Base-by-base conservation (phyloP, 2,797 vertebrate genomes). In the Typhlichthys subterraneus region DNA sequence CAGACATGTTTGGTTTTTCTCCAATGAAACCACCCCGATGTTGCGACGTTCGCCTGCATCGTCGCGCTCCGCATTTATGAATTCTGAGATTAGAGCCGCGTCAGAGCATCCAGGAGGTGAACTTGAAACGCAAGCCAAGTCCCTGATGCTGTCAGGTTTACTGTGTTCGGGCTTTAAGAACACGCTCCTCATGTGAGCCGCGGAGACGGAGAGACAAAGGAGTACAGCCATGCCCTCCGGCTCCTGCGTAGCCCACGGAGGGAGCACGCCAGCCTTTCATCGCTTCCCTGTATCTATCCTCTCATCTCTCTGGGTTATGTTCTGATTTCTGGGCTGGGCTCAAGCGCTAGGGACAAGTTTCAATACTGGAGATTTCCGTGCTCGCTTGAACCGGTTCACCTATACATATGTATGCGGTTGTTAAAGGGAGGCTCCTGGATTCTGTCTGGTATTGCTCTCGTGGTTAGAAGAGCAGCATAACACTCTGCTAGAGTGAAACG, bases 341-440 rank as follows among this genome's bases (percentile, higher is more conserved):
- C 85, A 83, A 88, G 85, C 86, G 81, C 85, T 76, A 74, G 89
- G 84, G 88, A 88, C 85, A 76, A 84, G 84, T 89, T 86, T 84
- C 85, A 84, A 87, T 80, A 79, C 83, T 76, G 72, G 70, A 77
- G 73, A 75, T 76, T 87, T 81, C 82, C 83, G 63, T 57, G 76
- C 83, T 80, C 76, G 66, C 71, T 83, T 83, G 82, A 88, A 86
- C 64, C 72, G 78, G 66, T 84, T 79, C 80, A 61, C 73, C 75
- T 63, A 81, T 9, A 33, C 23, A 55, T 38, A 38, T 38, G 33
- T 38, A 38, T 38, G 33, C 6, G 6, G 6, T 8, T 38, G 33
- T 1, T 9, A 9, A 38, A 38, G 7, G 33, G 5, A 38, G 6
- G 8, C 8, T 38, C 33, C 33, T 38, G 33, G 33, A 38, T 38